Evolutionary conservation across 2,888 invertebrate genomes (phyloP).

Genomic region (Phragmatobia fuliginosa): DNA sequence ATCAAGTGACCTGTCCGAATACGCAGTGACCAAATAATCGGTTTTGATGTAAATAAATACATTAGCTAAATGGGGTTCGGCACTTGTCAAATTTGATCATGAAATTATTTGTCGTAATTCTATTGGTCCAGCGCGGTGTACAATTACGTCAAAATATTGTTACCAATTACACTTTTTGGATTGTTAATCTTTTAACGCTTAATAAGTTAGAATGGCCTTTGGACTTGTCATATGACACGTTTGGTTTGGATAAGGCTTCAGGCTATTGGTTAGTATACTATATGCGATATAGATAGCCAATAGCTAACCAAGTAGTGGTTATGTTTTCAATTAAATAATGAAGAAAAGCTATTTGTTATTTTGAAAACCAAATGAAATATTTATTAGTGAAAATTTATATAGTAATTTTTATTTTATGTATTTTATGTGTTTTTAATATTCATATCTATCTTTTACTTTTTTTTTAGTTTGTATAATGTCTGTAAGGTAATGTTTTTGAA

Average conservation of each 20-base stretch:
- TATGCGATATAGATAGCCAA: not conserved
- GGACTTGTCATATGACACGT: not conserved
- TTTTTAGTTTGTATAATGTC: not conserved
- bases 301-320: not conserved
- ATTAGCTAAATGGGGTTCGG: slow-evolving; percentile 60
- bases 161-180: slow-evolving; percentile 17
- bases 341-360: not conserved
- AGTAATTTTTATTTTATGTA: not conserved
- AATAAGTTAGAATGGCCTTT: not conserved
- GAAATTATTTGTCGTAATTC: slow-evolving; percentile 79
- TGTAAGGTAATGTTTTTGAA: not conserved
- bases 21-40: slow-evolving; percentile 59
- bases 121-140: slow-evolving; percentile 73
- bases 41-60: slow-evolving; percentile 81
- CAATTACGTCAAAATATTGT: slow-evolving; percentile 53
- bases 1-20: slow-evolving; percentile 45
- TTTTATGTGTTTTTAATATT: not conserved
- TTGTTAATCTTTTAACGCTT: not conserved
- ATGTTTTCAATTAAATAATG: not conserved
- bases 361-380: not conserved
- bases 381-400: not conserved
- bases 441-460: not conserved
- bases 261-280: not conserved
- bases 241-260: not conserved
- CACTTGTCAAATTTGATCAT: slow-evolving; percentile 81